A percentile compares a stretch with the other conserved stretches of the same genome.
Conservation (phyloP, 2,888 invertebrate genomes). For the Agonopterix heracliana region DNA sequence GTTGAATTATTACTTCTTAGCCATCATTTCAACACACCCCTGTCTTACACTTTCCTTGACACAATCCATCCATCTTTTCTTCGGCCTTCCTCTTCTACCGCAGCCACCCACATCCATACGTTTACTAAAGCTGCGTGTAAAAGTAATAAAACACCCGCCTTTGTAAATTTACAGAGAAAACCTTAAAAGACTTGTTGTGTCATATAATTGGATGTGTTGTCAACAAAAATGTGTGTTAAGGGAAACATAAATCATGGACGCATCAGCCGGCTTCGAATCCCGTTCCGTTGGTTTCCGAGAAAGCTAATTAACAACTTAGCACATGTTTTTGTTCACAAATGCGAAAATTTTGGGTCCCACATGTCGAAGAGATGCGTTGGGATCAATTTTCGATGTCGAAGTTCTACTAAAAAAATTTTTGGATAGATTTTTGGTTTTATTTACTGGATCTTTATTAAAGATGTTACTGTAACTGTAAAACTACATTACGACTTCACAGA, state of each 20-base stretch:
- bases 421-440: too few relatives aligned
- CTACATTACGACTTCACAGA: neutral
- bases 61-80: too few relatives aligned
- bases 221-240: slow-evolving; percentile 31
- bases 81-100: too few relatives aligned
- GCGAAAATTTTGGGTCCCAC: neutral
- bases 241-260: slow-evolving; percentile 54
- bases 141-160: too few relatives aligned
- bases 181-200: neutral
- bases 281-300: slow-evolving; percentile 47
- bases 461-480: neutral
- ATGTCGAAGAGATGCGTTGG: neutral
- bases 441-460: too few relatives aligned
- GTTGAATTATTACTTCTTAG: too few relatives aligned
- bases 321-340: slow-evolving; percentile 50
- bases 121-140: too few relatives aligned
- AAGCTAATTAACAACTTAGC: slow-evolving; percentile 65
- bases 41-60: too few relatives aligned
- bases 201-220: neutral
- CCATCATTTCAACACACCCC: too few relatives aligned
- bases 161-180: too few relatives aligned
- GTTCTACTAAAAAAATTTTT: neutral
- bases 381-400: neutral
- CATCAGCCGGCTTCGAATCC: slow-evolving; percentile 20
- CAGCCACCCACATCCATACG: too few relatives aligned